A percentile compares a stretch with the other conserved stretches of the same genome.
Evolutionary conservation across 2,113 vertebrate species (phyloP).

Genomic region (Corythoichthys intestinalis): DNA sequence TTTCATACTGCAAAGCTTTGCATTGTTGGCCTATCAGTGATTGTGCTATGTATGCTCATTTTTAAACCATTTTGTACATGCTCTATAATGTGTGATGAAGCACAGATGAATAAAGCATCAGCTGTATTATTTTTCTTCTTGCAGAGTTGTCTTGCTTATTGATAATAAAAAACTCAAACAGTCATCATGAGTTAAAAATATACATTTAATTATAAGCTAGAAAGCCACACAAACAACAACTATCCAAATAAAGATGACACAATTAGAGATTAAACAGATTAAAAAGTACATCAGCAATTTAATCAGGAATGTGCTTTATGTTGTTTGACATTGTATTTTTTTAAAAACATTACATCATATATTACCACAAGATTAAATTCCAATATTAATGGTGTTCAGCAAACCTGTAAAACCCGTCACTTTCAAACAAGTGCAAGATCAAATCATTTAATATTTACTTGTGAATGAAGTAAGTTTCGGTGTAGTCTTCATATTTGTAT

Average conservation of each 20-base stretch:
- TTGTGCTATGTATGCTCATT: constrained; percentile 74
- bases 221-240: constrained; percentile 14
- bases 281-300: constrained; percentile 11
- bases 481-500: constrained; percentile 22
- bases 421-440: not conserved
- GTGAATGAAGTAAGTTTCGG: constrained; percentile 8
- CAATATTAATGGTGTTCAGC: constrained; percentile 4
- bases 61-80: constrained; percentile 81
- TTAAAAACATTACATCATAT: not conserved
- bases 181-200: constrained; percentile 39
- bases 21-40: constrained; percentile 72
- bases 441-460: constrained; percentile 3
- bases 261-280: constrained; percentile 12
- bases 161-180: constrained; percentile 43
- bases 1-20: constrained; percentile 70
- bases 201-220: constrained; percentile 42
- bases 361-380: constrained; percentile 1
- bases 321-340: not conserved
- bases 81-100: constrained; percentile 74
- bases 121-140: constrained; percentile 77
- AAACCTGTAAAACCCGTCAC: not conserved
- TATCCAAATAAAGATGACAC: constrained; percentile 15
- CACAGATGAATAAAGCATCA: constrained; percentile 79
- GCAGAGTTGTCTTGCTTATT: constrained; percentile 71
- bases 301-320: not conserved